Evolutionary conservation across 2,888 invertebrate genomes (phyloP).

Genomic region (Tetragonisca angustula): DNA sequence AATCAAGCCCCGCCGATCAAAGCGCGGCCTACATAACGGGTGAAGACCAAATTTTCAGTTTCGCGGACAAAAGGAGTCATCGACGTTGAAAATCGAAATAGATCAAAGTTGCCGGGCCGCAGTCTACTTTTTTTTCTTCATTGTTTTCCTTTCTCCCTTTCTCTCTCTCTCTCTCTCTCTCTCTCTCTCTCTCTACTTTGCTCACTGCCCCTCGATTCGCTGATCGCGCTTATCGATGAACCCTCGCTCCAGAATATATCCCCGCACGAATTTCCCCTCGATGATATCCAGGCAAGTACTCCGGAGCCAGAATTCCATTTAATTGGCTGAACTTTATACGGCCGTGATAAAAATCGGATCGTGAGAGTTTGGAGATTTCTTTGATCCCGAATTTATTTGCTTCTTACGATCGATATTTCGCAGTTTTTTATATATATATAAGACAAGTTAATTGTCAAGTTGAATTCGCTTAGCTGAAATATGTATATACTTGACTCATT

Average conservation of each 20-base stretch:
- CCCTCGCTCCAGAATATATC: neutral
- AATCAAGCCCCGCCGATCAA: conserved; percentile 56
- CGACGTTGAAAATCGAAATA: conserved; percentile 53
- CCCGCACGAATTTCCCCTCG: neutral
- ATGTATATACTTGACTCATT: too few species aligned
- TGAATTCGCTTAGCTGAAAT: too few species aligned
- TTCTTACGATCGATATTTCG: too few species aligned
- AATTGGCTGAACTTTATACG: neutral
- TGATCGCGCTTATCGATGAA: neutral
- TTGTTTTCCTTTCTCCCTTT: neutral
- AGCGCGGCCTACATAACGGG: conserved; percentile 49
- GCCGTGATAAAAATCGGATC: too few species aligned
- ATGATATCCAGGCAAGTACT: neutral
- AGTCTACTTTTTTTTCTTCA: neutral
- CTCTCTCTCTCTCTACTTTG: too few species aligned
- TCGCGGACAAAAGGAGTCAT: conserved; percentile 54
- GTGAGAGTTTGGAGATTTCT: neutral
- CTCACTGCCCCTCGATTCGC: conserved; percentile 1
- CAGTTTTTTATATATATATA: too few species aligned
- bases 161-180: neutral
- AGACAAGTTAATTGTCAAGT: too few species aligned
- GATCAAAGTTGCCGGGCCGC: conserved; percentile 38
- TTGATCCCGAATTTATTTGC: neutral
- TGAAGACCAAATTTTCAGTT: conserved; percentile 45
- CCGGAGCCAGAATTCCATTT: neutral